phyloP scores from a whole-genome alignment of 2,888 invertebrate species.

The Platerodrilus igneus region DNA sequence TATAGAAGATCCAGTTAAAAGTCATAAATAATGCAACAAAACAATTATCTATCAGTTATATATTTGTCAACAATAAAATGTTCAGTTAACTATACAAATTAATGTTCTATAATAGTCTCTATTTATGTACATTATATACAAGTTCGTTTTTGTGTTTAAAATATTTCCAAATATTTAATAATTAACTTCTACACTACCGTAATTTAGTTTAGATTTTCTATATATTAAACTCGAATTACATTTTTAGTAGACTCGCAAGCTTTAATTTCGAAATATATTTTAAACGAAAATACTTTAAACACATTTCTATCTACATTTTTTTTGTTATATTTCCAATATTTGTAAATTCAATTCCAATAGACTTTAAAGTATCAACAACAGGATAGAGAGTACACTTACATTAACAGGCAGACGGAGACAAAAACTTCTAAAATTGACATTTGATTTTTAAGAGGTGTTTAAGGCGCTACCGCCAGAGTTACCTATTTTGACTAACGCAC shows the following conservation, averaged over 20 bases:
- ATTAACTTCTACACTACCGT: conserved; percentile 9
- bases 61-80: conserved; percentile 46
- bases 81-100: conserved; percentile 44
- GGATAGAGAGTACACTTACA: conserved; percentile 41
- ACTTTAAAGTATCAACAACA: conserved; percentile 48
- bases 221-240: conserved; percentile 9
- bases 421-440: conserved; percentile 45
- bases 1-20: no score
- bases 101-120: conserved; percentile 36
- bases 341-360: conserved; percentile 40
- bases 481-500: no score
- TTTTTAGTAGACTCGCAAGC: no score
- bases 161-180: conserved; percentile 33
- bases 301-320: conserved; percentile 25
- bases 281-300: conserved; percentile 42
- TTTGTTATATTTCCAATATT: conserved; percentile 22
- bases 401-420: conserved; percentile 43
- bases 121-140: conserved; percentile 45
- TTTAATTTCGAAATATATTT: no score
- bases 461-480: conserved; percentile 33
- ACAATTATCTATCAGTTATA: conserved; percentile 38
- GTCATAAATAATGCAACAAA: no score
- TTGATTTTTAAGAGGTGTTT: conserved; percentile 31
- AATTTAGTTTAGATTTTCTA: conserved; percentile 12
- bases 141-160: conserved; percentile 36